Evolutionary conservation across 2,888 invertebrate species (phyloP).

Genomic region (Orgyia antiqua): DNA sequence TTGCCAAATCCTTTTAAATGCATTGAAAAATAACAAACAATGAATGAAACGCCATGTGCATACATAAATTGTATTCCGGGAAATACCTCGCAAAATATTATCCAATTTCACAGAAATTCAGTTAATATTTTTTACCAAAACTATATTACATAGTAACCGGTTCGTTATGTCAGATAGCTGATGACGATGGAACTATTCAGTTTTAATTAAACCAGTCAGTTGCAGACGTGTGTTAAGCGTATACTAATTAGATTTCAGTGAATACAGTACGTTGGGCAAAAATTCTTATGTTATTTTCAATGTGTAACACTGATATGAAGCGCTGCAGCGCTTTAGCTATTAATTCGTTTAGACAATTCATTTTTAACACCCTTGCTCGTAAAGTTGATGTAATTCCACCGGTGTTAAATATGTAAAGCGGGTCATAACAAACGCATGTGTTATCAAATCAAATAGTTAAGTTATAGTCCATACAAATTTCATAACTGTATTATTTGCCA

Average conservation of each 20-base stretch:
- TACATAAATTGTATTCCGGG: background rate
- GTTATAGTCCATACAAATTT: too few relatives aligned
- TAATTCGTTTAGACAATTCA: too few relatives aligned
- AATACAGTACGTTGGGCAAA: constrained; percentile 30
- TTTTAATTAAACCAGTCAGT: constrained; percentile 55
- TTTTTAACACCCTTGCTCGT: too few relatives aligned
- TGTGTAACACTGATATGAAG: constrained; percentile 8
- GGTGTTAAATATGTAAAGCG: too few relatives aligned
- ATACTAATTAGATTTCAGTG: constrained; percentile 54
- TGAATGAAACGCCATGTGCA: too few relatives aligned
- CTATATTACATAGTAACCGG: constrained; percentile 16
- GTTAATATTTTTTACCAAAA: constrained; percentile 9
- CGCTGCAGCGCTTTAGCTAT: constrained; percentile 19
- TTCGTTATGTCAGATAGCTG: constrained; percentile 20
- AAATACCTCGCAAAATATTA: background rate
- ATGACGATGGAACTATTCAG: constrained; percentile 49
- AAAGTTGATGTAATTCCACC: too few relatives aligned
- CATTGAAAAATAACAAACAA: too few relatives aligned
- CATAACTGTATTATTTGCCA: too few relatives aligned
- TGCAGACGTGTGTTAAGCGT: constrained; percentile 46
- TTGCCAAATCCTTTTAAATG: too few relatives aligned
- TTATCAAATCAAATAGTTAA: too few relatives aligned
- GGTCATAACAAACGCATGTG: too few relatives aligned
- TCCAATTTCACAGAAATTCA: constrained; percentile 1
- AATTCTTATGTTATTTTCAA: constrained; percentile 40